phyloP scores from a whole-genome alignment of 2,113 vertebrate species.

The Accipiter virgatus region DNA sequence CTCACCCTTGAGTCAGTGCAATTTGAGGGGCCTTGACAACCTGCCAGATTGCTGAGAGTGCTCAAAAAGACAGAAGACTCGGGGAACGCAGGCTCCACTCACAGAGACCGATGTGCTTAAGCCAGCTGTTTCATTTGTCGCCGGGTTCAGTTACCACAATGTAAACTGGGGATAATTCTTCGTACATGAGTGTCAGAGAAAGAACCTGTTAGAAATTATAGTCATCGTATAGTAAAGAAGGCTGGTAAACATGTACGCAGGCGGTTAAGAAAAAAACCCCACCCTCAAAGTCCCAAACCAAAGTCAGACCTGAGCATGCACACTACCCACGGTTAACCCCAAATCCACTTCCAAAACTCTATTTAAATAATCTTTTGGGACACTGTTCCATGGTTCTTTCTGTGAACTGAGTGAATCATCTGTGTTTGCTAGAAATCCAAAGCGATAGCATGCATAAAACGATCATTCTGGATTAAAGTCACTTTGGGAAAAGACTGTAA shows the following conservation, averaged over 20 bases:
- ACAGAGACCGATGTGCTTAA: neutral
- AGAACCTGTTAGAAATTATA: neutral
- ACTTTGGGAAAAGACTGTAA: slow-evolving; percentile 24
- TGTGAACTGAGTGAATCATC: slow-evolving; percentile 12
- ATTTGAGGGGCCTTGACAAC: neutral
- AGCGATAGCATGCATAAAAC: neutral
- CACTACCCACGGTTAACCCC: neutral
- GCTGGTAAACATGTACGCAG: neutral
- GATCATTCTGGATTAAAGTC: neutral
- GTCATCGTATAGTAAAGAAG: neutral
- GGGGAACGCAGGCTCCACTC: rapidly evolving
- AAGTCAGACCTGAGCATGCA: neutral
- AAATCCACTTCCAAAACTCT: neutral
- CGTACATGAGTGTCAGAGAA: neutral
- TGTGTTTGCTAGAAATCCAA: neutral
- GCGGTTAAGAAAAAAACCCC: neutral
- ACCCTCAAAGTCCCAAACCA: neutral
- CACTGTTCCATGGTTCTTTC: rapidly evolving
- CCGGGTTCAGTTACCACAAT: neutral
- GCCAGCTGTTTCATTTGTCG: neutral
- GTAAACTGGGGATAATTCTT: neutral
- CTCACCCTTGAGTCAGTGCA: neutral
- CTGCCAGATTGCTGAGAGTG: neutral
- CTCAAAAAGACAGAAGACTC: neutral
- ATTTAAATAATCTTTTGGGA: slow-evolving; percentile 6